Evolutionary conservation across 2,797 vertebrate species (phyloP).

Genomic region (Acanthurus leucopareius): DNA sequence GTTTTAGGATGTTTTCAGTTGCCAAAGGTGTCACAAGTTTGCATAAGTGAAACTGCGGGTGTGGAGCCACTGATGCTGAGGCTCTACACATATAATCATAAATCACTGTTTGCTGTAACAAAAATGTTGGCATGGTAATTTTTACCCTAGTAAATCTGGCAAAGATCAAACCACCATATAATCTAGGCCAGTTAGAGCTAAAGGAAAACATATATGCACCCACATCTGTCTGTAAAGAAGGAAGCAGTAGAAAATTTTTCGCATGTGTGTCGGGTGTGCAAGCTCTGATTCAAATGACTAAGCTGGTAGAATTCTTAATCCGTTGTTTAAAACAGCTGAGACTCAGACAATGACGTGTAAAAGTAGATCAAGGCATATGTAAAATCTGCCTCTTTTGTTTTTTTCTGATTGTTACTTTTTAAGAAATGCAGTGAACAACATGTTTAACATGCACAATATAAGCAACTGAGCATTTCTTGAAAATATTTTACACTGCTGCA

Average conservation of each 20-base stretch:
- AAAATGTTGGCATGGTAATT: not conserved
- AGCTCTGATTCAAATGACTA: not conserved
- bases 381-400: not conserved
- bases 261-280: not conserved
- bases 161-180: not conserved
- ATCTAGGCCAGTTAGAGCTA: not conserved
- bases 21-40: not conserved
- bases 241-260: not conserved
- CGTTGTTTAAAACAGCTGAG: not conserved
- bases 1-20: not conserved
- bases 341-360: not conserved
- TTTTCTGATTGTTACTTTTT: not conserved
- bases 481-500: slow-evolving; percentile 13
- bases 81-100: slow-evolving; percentile 4
- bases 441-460: not conserved
- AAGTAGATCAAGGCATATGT: not conserved
- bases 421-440: not conserved
- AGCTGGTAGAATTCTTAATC: not conserved
- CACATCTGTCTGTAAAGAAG: not conserved
- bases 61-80: not conserved
- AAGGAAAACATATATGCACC: not conserved
- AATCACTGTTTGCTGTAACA: not conserved
- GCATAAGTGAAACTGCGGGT: not conserved
- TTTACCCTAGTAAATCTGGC: not conserved
- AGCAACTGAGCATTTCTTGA: not conserved